Conservation (phyloP, 1,140 invertebrate genomes). For the Ladona fulva region DNA sequence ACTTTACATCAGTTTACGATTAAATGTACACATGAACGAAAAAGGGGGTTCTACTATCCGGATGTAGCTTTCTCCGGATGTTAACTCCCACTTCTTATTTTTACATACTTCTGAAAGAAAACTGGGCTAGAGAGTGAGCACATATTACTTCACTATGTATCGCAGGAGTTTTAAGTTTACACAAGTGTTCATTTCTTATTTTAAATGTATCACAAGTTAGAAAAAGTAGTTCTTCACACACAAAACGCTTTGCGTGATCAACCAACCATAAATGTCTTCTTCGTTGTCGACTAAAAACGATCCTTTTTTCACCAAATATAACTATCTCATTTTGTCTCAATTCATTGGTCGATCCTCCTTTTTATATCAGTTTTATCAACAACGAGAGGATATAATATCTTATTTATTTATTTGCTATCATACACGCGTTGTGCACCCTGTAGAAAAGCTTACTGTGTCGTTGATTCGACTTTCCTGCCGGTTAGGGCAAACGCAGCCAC, state of each 20-base stretch:
- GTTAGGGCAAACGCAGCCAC: background rate
- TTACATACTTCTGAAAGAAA: conserved; percentile 2
- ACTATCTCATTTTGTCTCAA: background rate
- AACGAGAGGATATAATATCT: conserved; percentile 1
- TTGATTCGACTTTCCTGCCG: background rate
- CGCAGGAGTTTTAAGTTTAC: background rate
- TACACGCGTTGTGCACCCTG: conserved; percentile 1
- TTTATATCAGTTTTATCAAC: background rate
- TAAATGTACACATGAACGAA: no score
- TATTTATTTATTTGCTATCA: conserved; percentile 5
- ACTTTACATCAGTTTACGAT: no score
- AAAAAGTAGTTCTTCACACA: background rate
- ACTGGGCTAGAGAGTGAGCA: background rate
- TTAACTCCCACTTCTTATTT: background rate
- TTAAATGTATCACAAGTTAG: background rate
- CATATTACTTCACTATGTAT: background rate
- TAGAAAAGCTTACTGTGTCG: conserved; percentile 7
- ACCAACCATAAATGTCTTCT: background rate
- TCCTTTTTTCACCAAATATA: background rate
- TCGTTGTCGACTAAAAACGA: background rate
- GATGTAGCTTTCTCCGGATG: no score
- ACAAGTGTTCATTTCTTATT: background rate
- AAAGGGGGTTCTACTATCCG: no score
- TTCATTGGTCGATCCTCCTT: background rate
- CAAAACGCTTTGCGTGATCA: background rate